Conservation (phyloP, 92 coral and sea anemone genomes). For the Palythoa grandiflora region DNA sequence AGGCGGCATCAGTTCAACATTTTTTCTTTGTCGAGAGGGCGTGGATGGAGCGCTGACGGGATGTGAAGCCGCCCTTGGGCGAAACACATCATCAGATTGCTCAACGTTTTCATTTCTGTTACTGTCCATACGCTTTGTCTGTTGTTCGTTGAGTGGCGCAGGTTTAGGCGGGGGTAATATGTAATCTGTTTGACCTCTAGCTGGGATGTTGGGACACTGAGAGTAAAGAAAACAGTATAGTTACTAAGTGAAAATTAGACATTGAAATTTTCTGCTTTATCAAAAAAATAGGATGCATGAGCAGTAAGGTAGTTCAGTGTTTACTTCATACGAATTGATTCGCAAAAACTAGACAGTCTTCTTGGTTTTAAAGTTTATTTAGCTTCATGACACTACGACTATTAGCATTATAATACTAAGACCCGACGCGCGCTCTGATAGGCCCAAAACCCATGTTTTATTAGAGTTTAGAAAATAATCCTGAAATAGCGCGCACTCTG, state of each 20-base stretch:
- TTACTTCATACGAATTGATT: too few relatives aligned
- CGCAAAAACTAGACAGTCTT: too few relatives aligned
- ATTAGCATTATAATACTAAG: too few relatives aligned
- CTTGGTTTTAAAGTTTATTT: too few relatives aligned
- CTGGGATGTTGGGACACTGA: constrained; percentile 68
- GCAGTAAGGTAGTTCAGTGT: too few relatives aligned
- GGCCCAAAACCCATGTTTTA: too few relatives aligned
- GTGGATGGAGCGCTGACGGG: constrained; percentile 80
- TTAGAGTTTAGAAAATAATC: too few relatives aligned
- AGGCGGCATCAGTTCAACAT: constrained; percentile 73
- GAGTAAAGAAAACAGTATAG: background rate
- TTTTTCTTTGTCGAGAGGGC: constrained; percentile 70
- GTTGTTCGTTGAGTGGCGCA: constrained; percentile 61
- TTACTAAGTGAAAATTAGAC: too few relatives aligned
- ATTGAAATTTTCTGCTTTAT: background rate
- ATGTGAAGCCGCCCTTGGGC: constrained; percentile 83
- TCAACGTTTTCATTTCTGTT: constrained; percentile 57
- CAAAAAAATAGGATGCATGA: background rate
- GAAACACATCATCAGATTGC: constrained; percentile 43
- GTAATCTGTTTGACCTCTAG: constrained; percentile 67
- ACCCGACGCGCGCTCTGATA: too few relatives aligned
- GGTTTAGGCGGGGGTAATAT: constrained; percentile 87
- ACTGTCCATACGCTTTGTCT: constrained; percentile 61
- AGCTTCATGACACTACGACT: too few relatives aligned
- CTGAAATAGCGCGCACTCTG: too few relatives aligned